Evolutionary conservation across 2,113 vertebrate genomes (phyloP).

Genomic region (Leptosomus discolor): DNA sequence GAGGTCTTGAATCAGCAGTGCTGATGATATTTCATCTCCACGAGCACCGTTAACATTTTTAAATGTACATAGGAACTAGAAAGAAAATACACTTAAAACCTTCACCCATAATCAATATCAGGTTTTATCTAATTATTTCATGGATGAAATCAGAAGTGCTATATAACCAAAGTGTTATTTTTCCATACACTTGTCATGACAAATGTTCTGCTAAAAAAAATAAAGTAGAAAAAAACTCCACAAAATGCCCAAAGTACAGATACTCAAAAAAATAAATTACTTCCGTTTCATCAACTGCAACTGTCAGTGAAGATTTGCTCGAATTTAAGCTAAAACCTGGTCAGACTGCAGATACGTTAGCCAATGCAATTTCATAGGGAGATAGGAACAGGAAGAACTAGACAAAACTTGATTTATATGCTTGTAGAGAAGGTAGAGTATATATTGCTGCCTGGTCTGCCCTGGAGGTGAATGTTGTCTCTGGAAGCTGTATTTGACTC

Average conservation of each 20-base stretch:
- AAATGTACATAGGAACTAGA: background rate
- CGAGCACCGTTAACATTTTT: background rate
- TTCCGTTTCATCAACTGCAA: background rate
- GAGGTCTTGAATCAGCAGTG: background rate
- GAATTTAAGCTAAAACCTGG: background rate
- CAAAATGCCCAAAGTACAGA: background rate
- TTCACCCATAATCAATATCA: background rate
- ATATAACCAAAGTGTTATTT: background rate
- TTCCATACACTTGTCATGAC: background rate
- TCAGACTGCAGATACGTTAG: background rate
- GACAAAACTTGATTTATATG: background rate
- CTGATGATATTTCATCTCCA: background rate
- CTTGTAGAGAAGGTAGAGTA: background rate
- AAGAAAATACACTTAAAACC: background rate
- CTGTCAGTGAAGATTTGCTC: background rate
- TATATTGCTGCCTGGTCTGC: background rate
- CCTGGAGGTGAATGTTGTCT: background rate
- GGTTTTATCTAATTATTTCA: background rate
- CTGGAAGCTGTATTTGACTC: background rate
- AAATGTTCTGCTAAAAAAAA: rapidly evolving
- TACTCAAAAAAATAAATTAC: background rate
- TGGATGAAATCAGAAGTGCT: background rate
- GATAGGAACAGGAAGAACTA: background rate
- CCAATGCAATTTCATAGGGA: background rate
- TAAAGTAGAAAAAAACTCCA: background rate